Conservation (phyloP, 2,113 vertebrate species). For the Pachyramphus minor region DNA sequence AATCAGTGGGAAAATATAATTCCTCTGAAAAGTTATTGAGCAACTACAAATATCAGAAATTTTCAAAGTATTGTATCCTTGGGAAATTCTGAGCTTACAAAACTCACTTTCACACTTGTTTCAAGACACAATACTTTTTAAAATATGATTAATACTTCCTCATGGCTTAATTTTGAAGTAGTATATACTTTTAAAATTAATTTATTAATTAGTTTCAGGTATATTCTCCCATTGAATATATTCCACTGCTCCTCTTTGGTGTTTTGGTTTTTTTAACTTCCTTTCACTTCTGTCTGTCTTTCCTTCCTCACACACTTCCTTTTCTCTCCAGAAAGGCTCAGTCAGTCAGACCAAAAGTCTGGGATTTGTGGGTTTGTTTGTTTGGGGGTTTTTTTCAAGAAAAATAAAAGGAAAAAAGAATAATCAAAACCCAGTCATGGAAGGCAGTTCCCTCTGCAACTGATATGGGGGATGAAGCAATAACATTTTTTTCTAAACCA, state of each 20-base stretch:
- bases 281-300: background rate
- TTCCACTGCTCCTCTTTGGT: background rate
- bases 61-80: background rate
- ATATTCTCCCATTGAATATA: background rate
- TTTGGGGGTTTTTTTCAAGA: background rate
- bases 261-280: background rate
- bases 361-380: background rate
- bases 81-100: background rate
- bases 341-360: background rate
- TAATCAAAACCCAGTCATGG: background rate
- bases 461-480: slow-evolving; percentile 12
- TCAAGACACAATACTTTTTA: background rate
- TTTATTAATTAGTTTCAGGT: background rate
- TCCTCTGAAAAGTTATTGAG: background rate
- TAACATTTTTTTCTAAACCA: background rate
- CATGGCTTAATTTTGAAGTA: background rate
- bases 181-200: background rate
- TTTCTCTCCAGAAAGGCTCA: background rate
- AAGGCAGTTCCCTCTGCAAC: slow-evolving; percentile 13
- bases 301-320: background rate
- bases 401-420: background rate
- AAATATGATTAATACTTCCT: background rate
- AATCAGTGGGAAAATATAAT: background rate
- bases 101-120: background rate
- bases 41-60: background rate